Base-by-base conservation (phyloP, 2,888 invertebrate species). In the Cheilosia vulpina region DNA sequence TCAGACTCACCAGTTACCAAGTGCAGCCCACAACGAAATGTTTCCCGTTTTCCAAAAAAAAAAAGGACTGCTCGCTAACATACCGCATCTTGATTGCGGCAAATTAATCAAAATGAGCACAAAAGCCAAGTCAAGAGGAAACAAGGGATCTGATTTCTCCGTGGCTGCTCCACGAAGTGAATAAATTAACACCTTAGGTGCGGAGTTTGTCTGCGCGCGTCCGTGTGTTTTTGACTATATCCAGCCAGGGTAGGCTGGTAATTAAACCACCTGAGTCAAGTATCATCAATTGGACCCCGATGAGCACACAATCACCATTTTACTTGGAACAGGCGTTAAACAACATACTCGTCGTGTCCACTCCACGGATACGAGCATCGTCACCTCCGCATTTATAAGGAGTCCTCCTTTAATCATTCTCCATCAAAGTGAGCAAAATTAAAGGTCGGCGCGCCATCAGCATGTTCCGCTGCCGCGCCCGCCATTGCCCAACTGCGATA, bases 81-180 rank as follows among this genome's bases (percentile, higher is more conserved):
- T 52, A 38, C 38, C 38, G 11, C 38, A 81, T 85, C 85, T 85
- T 85, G 85, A 85, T 85, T 85, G 85, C 76, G 85, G 81, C 71
- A 85, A 85, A 85, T 85, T 85, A 85, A 85, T 85, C 85, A 85
- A 85, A 85, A 85, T 77, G 85, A 81, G 62, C 69, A 85, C 76
- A 85, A 58, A 57, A 76, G 71, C 68, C 62, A 68, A 50, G 72
- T 66, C 41, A 31, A 57, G 31, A 66, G 21, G 5, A 43, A 27
- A 60, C 19, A 24, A 72, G 41, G 41, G 52, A 68, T 80, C 76
- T 38, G 69, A 85, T 85, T 77, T 72, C 76, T 6, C 66, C 66
- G 62, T 75, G 76, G 71, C 66, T 62, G 72, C 81, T 63, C 73
- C 62, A 81, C 76, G 81, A 77, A 85, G 68, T 72, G 85, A 85